phyloP scores from a whole-genome alignment of 2,888 invertebrate species.

The Papilio demoleus region DNA sequence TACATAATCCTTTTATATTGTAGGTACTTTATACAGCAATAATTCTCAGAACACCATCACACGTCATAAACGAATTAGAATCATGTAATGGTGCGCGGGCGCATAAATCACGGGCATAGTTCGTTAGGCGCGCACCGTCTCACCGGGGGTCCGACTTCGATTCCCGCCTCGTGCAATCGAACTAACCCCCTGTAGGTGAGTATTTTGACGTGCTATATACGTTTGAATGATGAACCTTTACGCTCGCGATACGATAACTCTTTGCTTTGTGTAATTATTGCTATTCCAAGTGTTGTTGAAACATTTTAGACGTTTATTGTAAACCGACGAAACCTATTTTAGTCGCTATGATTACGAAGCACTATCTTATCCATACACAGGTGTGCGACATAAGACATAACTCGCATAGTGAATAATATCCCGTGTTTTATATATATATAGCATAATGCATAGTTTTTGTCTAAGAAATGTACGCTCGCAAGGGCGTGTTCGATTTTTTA shows the following conservation, averaged over 20 bases:
- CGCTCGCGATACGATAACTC: constrained; percentile 37
- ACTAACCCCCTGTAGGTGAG: constrained; percentile 74
- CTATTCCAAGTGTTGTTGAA: background rate
- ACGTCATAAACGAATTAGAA: constrained; percentile 78
- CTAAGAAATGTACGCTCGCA: too few relatives aligned
- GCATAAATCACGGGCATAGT: constrained; percentile 76
- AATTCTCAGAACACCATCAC: constrained; percentile 66
- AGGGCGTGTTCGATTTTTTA: too few relatives aligned
- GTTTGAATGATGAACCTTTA: constrained; percentile 65
- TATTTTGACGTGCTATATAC: constrained; percentile 77
- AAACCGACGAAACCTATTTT: too few relatives aligned
- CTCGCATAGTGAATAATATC: too few relatives aligned
- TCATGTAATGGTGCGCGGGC: constrained; percentile 63
- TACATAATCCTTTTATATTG: background rate
- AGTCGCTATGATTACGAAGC: too few relatives aligned
- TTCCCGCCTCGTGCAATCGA: constrained; percentile 72
- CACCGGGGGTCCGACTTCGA: constrained; percentile 76
- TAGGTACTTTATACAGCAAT: constrained; percentile 44
- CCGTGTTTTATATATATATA: too few relatives aligned
- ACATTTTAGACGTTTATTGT: background rate
- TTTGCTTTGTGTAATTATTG: background rate
- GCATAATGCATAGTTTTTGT: too few relatives aligned
- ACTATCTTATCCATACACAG: too few relatives aligned
- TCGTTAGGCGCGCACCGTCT: constrained; percentile 76
- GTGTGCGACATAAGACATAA: too few relatives aligned